phyloP scores from a whole-genome alignment of 2,888 invertebrate genomes.

The Torymus aiolomorphi region DNA sequence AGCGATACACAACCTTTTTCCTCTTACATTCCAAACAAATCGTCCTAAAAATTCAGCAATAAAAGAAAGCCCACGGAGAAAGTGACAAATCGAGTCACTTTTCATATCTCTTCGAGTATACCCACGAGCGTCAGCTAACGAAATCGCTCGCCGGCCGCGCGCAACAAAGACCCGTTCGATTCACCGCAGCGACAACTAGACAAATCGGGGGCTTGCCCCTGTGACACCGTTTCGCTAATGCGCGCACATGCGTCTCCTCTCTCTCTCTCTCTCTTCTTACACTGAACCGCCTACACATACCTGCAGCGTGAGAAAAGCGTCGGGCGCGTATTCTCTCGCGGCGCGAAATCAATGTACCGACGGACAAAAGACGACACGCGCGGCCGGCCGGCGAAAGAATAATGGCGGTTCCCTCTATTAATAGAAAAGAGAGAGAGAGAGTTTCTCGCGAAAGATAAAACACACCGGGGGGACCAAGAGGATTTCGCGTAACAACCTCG shows the following conservation, averaged over 20 bases:
- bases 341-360: slow-evolving; percentile 22
- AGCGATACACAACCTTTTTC: too few species aligned
- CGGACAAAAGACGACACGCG: slow-evolving; percentile 10
- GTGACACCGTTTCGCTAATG: too few species aligned
- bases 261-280: too few species aligned
- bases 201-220: slow-evolving; percentile 2
- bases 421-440: slow-evolving; percentile 16
- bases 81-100: too few species aligned
- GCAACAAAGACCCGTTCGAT: not conserved
- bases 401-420: slow-evolving; percentile 28
- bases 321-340: slow-evolving; percentile 11
- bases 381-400: not conserved
- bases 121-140: too few species aligned
- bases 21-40: too few species aligned
- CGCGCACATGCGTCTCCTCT: too few species aligned
- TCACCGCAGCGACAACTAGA: slow-evolving; percentile 2
- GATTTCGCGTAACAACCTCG: slow-evolving; percentile 41
- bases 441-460: slow-evolving; percentile 17
- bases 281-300: too few species aligned
- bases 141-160: too few species aligned
- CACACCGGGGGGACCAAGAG: not conserved
- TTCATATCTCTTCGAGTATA: too few species aligned
- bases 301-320: not conserved
- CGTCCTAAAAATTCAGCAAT: too few species aligned
- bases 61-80: too few species aligned